Percentiles rank a stretch among this genome's conserved stretches.
Evolutionary conservation across 2,113 vertebrate genomes (phyloP).

Genomic region (Cyprinodon brontotheroides): DNA sequence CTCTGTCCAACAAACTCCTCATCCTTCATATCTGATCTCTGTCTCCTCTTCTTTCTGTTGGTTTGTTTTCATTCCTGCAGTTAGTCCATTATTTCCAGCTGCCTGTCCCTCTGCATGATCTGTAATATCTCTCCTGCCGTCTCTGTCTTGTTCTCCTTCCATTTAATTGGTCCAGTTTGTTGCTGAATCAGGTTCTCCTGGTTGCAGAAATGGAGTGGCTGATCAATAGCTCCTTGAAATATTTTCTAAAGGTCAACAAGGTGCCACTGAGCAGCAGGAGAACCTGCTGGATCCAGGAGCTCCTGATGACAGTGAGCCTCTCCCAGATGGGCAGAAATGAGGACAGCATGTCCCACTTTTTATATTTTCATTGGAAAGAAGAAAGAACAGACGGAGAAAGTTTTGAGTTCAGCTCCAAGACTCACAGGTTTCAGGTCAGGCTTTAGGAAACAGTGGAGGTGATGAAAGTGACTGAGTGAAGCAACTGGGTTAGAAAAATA

Average conservation of each 20-base stretch:
- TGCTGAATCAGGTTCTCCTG: too few species aligned
- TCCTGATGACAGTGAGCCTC: constrained; percentile 49
- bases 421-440: constrained; percentile 52
- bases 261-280: constrained; percentile 26
- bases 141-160: constrained; percentile 15
- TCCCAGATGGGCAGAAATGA: constrained; percentile 55
- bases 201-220: too few species aligned
- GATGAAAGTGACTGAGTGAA: constrained; percentile 43
- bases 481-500: constrained; percentile 22
- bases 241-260: too few species aligned
- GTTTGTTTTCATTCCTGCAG: constrained; percentile 65
- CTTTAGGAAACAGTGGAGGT: constrained; percentile 44
- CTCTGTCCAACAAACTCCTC: constrained; percentile 33
- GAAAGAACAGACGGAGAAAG: constrained; percentile 51
- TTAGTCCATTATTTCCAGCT: constrained; percentile 41
- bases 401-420: constrained; percentile 57
- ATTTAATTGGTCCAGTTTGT: not conserved
- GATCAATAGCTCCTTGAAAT: too few species aligned
- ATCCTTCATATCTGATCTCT: constrained; percentile 48
- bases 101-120: constrained; percentile 10
- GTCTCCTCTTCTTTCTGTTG: constrained; percentile 58
- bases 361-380: constrained; percentile 77
- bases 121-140: not conserved
- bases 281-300: constrained; percentile 27
- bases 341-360: constrained; percentile 52